A percentile compares a stretch with the other conserved stretches of the same genome.
phyloP scores from a whole-genome alignment of 2,113 vertebrate genomes.

The Sprattus sprattus region DNA sequence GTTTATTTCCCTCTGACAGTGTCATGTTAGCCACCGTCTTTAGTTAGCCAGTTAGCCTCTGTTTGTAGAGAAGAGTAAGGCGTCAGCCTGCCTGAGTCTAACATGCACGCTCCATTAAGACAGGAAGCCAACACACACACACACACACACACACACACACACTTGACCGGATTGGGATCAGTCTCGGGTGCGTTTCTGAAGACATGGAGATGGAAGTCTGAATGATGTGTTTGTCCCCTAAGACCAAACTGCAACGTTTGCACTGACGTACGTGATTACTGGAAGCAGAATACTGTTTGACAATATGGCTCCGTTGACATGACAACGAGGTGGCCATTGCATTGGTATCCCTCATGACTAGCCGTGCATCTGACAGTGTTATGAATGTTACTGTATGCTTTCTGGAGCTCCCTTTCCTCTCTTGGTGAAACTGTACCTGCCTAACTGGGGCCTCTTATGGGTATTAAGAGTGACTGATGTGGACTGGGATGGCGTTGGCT shows the following conservation, averaged over 20 bases:
- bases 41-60: background rate
- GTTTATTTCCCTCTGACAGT: background rate
- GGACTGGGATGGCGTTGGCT: background rate
- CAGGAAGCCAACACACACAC: background rate
- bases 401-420: background rate
- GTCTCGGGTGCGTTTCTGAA: background rate
- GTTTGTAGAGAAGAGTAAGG: background rate
- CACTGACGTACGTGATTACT: background rate
- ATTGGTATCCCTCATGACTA: background rate
- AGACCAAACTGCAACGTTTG: background rate
- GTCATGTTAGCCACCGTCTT: background rate
- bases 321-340: background rate
- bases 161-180: background rate
- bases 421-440: background rate
- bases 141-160: too few species aligned
- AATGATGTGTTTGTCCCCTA: background rate
- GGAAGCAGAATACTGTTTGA: background rate
- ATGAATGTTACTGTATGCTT: background rate
- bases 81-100: background rate
- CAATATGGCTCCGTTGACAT: background rate
- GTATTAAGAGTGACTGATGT: background rate
- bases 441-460: background rate
- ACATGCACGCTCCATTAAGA: background rate
- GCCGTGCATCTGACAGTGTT: background rate
- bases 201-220: background rate